Base-by-base conservation (phyloP, 1,140 invertebrate species). In the Macrobrachium rosenbergii region DNA sequence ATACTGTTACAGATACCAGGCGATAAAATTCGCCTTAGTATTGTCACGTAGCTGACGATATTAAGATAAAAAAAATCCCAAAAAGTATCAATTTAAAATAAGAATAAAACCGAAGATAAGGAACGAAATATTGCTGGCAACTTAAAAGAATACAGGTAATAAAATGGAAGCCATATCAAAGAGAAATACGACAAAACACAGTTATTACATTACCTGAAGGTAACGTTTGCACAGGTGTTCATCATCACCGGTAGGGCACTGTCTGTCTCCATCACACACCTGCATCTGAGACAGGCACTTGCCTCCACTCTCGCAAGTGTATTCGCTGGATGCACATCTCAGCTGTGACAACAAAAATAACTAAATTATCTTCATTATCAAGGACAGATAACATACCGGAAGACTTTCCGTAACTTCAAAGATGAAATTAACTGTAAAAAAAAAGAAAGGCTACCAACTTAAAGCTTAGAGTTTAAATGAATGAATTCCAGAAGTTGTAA, bases 191-290 rank as follows among this genome's bases (percentile, higher is more conserved):
- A 6, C 16, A 45, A 21, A 21, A 14, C 12, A 23, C 11, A 17
- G 58, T 12, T 14, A 10, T 60, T 16, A 16, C 69, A 45, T 0
- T 45, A 82, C 81, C 67, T 82, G 81, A 7, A 82, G 28, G 16
- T 23, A 82, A 12, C 81, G 43, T 16, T 82, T 82, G 45, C 81
- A 82, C n/a, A 69, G 64, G 64, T 82, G 64, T 69, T 89, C 88
- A 62, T 89, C 88, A 73, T 89, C 88, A 14, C 88, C 88, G 8
- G 78, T 52, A 1, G 64, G 67, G 69, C 88, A 89, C n/a, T 89
- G 83, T 14, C 88, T 21, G 7, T 82, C 77, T 0, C 88, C 88
- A 23, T 89, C 88, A 58, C 88, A 89, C 43, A 89, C 63, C 78
- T 86, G 67, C 10, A 23, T 19, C 12, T 52, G 45, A n/a, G 37